Evolutionary conservation across 2,113 vertebrate species (phyloP), one percentile per base, ranked within the genome.

Genomic region (Camelus dromedarius): DNA sequence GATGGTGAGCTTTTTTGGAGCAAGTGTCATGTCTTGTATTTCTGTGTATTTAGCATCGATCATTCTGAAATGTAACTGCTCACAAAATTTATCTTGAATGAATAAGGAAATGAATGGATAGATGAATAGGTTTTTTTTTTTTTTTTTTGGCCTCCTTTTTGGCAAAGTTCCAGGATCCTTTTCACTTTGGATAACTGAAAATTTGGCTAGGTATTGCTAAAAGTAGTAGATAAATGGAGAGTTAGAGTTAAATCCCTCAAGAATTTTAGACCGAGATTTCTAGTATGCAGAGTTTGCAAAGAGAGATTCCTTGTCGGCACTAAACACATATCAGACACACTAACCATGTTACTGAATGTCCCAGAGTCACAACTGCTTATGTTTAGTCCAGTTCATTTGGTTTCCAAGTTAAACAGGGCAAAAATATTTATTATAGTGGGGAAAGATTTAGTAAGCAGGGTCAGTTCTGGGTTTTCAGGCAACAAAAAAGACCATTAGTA

Each of bases 361-460:
- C 20, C 60, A 32, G 48, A 94, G 69, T 91, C 77, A 77, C 24
- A 67, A 67, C n/a, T 84, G 76, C 72, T 96, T 91, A 38, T 76
- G 69, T 92, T 96, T 91, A 89, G 56, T 73, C 32, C 93, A 60
- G 10, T 48, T 77, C 56, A 24, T 88, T 88, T 96, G 84, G 42
- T n/a, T 97, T 87, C 62, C 69, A 87, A 87, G 83, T 92, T 85
- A 96, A 93, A 96, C 24, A 88, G 52, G 52, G 30, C 48, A 79
- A 92, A 84, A 89, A 91, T 95, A 85, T 91, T 96, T 97, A 96
- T 95, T 97, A 46, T 4, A 95, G 62, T 30, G 66, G 87, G 22
- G 92, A 90, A 96, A 88, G 52, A 94, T 80, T 91, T 94, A 95
- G 35, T 60, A 95, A 97, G 26, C 66, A 96, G 28, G 91, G 35